Conservation (phyloP, 2,797 vertebrate genomes). For the Tamandua tetradactyla region DNA sequence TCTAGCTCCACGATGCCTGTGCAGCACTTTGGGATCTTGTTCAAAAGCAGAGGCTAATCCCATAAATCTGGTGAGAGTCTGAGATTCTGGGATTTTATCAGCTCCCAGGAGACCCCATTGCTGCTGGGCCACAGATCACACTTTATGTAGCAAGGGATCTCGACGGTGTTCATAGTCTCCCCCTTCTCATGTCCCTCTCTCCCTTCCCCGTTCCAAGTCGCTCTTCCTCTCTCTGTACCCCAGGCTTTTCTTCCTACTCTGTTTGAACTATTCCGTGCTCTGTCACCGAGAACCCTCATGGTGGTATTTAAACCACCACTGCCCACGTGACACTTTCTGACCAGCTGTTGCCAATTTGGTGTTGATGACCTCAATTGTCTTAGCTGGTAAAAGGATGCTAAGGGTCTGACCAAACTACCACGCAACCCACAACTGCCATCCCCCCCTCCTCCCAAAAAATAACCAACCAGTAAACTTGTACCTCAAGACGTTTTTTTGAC, state of each 20-base stretch:
- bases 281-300: constrained; percentile 49
- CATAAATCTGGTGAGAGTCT: neutral
- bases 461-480: neutral
- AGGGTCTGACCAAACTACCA: neutral
- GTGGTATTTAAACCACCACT: constrained; percentile 30
- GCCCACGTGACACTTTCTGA: constrained; percentile 49
- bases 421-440: neutral
- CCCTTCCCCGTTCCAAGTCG: neutral
- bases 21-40: neutral
- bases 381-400: neutral
- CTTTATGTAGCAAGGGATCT: neutral
- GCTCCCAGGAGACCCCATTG: rapidly evolving
- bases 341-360: constrained; percentile 57
- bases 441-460: neutral
- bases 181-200: neutral
- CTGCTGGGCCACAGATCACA: neutral
- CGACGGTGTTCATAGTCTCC: neutral
- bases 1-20: rapidly evolving
- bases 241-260: neutral
- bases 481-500: neutral
- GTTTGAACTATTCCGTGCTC: neutral
- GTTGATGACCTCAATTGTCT: constrained; percentile 57
- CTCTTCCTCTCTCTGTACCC: neutral
- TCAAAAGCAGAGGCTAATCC: neutral
- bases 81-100: neutral